A percentile compares a stretch with the other conserved stretches of the same genome.
phyloP scores from a whole-genome alignment of 2,888 invertebrate species.

The Dolomedes plantarius region DNA sequence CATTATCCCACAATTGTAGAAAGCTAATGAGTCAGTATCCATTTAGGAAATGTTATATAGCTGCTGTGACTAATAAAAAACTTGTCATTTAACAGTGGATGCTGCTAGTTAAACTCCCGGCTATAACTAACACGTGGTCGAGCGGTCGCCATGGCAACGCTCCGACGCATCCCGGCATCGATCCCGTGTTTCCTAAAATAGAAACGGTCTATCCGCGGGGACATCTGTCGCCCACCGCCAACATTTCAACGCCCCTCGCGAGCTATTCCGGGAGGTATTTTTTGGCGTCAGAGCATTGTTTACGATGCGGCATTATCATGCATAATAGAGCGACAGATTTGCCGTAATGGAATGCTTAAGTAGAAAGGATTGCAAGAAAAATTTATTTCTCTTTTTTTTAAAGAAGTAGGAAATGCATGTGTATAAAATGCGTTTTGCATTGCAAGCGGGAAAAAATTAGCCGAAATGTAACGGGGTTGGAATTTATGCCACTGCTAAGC shows the following conservation, averaged over 20 bases:
- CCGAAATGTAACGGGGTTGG: no score
- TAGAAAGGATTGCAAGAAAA: no score
- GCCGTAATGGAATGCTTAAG: background rate
- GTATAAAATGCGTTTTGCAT: no score
- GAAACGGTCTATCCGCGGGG: slow-evolving; percentile 1
- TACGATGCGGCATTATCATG: background rate
- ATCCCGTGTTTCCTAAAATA: background rate
- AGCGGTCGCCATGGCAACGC: background rate
- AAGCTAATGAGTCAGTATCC: no score
- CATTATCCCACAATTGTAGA: no score
- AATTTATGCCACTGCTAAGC: no score
- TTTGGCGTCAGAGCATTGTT: background rate
- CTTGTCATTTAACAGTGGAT: background rate
- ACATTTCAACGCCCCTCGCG: background rate
- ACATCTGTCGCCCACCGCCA: slow-evolving; percentile 6
- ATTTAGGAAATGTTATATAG: no score
- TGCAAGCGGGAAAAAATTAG: no score
- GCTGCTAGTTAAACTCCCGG: background rate
- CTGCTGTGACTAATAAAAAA: no score
- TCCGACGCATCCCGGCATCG: slow-evolving; percentile 5
- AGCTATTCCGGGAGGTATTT: background rate
- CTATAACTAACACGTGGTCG: background rate
- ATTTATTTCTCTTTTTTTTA: no score
- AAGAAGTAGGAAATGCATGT: no score
- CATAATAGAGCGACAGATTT: background rate